phyloP scores from a whole-genome alignment of 2,113 vertebrate species.

The Sitta europaea region DNA sequence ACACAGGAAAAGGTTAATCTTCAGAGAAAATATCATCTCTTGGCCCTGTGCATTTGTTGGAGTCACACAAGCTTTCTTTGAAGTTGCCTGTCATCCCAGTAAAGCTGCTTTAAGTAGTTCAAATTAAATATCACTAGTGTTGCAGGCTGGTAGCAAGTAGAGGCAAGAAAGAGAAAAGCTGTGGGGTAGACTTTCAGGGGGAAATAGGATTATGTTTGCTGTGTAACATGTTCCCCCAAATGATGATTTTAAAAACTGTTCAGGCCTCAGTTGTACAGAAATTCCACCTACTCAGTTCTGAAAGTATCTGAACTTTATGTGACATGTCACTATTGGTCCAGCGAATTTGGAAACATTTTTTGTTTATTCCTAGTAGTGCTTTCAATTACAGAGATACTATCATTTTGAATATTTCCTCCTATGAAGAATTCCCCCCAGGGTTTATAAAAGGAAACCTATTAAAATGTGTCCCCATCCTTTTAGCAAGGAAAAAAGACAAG shows the following conservation, averaged over 20 bases:
- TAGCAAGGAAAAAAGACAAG: not conserved
- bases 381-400: slow-evolving; percentile 59
- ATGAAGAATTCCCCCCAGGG: slow-evolving; percentile 4
- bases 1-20: slow-evolving; percentile 40
- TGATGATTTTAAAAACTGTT: not conserved
- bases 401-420: slow-evolving; percentile 33
- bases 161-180: not conserved
- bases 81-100: slow-evolving; percentile 17
- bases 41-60: not conserved
- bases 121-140: slow-evolving; percentile 41
- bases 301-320: slow-evolving; percentile 17
- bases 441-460: slow-evolving; percentile 6
- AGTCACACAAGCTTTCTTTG: slow-evolving; percentile 29
- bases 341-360: not conserved
- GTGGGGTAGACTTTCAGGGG: not conserved
- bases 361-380: slow-evolving; percentile 12
- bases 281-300: not conserved
- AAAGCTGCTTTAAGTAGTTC: slow-evolving; percentile 33
- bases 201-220: not conserved
- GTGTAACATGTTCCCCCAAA: not conserved
- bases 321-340: not conserved
- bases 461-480: not conserved
- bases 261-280: not conserved
- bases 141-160: not conserved
- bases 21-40: slow-evolving; percentile 17